phyloP scores from a whole-genome alignment of 92 coral and sea anemone genomes.

The Palythoa grandis region DNA sequence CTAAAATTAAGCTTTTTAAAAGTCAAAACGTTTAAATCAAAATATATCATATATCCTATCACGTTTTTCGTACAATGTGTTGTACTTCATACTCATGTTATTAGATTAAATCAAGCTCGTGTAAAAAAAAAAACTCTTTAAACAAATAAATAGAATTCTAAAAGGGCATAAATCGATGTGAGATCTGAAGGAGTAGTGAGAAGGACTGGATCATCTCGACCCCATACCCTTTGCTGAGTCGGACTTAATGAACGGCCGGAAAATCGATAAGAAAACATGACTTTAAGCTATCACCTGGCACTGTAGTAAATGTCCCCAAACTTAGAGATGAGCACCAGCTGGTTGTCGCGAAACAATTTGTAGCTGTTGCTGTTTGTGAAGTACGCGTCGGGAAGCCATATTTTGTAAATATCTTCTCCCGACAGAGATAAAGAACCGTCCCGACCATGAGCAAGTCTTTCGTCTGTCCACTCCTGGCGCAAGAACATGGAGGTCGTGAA shows the following conservation, averaged over 20 bases:
- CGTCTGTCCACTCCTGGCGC: constrained; percentile 92
- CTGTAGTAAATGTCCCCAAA: constrained; percentile 92
- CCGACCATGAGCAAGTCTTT: constrained; percentile 74
- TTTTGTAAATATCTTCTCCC: constrained; percentile 83
- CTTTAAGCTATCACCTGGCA: constrained; percentile 67
- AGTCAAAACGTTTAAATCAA: too few relatives aligned
- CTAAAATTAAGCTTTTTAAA: too few relatives aligned
- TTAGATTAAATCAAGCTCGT: too few relatives aligned
- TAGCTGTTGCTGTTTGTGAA: constrained; percentile 89
- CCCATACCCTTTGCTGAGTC: too few relatives aligned
- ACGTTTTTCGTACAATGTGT: too few relatives aligned
- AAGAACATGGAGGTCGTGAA: constrained; percentile 89
- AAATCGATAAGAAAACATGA: neutral
- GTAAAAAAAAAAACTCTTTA: too few relatives aligned
- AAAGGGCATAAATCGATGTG: neutral
- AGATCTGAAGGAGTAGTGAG: too few relatives aligned
- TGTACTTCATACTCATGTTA: too few relatives aligned
- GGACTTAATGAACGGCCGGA: neutral
- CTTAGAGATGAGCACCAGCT: constrained; percentile 84
- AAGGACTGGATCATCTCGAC: too few relatives aligned
- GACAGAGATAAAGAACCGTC: constrained; percentile 83
- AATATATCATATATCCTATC: too few relatives aligned
- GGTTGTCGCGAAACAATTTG: constrained; percentile 78
- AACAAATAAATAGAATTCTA: too few relatives aligned
- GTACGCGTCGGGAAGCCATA: constrained; percentile 97